Evolutionary conservation across 1,140 invertebrate genomes (phyloP), one percentile per base, ranked within the genome.

Genomic region (Trachelipus rathkii): DNA sequence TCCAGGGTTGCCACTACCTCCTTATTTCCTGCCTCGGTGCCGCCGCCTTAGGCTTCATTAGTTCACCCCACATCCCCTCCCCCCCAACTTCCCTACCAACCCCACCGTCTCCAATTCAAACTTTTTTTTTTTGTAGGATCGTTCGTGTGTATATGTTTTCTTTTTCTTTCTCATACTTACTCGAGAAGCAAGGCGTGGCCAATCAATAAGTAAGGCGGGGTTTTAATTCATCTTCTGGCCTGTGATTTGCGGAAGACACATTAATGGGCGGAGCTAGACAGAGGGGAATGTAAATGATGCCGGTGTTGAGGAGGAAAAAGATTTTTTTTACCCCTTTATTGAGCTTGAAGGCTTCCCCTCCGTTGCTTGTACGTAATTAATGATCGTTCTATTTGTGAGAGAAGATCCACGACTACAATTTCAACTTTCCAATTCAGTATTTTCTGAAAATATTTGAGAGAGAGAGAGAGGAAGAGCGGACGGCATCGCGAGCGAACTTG

Each of bases 351-450:
- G 50, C 50, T 60, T 60, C 19, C 50, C 50, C 50, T 60, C 19
- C 50, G 50, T 60, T 60, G 50, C 50, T 60, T 60, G 50, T 60
- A 15, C 50, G 50, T 60, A 60, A 60, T 60, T 60, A 60, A 60
- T 60, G 50, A 19, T 19, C 19, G 50, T 60, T 60, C 50, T 19
- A 60, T 60, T 60, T 60, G 50, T 19, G 50, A 60, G 50, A 13
- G 50, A 60, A 60, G 50, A 60, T 60, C 50, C 50, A 60, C 11
- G 50, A 60, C 50, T 60, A 60, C 50, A 60, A 60, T 60, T 60
- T 60, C 50, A 33, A 19, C 50, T 60, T 60, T 60, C 50, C 50
- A 60, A 60, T 60, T 60, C 50, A 8, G 11, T 19, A 19, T 60
- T 60, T 60, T 13, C 50, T 33, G 50, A 60, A 60, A 60, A 60